Evolutionary conservation across 2,888 invertebrate species (phyloP).

Genomic region (Catocala nupta): DNA sequence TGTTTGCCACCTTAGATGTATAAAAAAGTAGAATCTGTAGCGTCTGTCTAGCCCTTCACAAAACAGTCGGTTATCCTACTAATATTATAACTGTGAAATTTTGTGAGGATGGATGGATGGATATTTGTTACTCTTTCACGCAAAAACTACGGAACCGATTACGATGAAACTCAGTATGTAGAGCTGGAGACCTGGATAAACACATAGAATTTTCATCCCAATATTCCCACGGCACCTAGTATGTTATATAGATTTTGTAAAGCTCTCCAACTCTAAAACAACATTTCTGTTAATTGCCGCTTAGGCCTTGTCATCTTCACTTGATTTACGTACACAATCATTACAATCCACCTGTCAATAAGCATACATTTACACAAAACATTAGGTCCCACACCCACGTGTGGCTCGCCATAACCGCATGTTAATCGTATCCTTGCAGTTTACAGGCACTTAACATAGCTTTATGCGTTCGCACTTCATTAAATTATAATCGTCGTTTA

Average conservation of each 20-base stretch:
- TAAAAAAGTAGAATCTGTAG: too few species aligned
- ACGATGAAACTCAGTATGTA: too few species aligned
- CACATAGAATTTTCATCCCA: too few species aligned
- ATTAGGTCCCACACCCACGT: constrained; percentile 44
- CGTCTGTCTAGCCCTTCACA: too few species aligned
- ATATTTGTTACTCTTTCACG: too few species aligned
- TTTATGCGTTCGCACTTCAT: constrained; percentile 28
- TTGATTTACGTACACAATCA: constrained; percentile 17
- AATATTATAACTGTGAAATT: too few species aligned
- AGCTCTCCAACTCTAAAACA: not conserved
- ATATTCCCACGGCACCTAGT: too few species aligned
- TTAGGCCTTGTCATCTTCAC: constrained; percentile 15
- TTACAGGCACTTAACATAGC: constrained; percentile 23
- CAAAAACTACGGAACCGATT: too few species aligned
- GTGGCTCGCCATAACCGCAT: constrained; percentile 37
- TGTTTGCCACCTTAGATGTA: too few species aligned
- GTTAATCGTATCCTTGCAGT: constrained; percentile 38
- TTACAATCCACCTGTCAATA: constrained; percentile 39
- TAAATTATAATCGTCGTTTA: constrained; percentile 4
- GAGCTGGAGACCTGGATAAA: too few species aligned
- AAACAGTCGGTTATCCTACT: too few species aligned
- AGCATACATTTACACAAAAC: constrained; percentile 31
- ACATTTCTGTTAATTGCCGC: not conserved
- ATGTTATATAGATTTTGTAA: not conserved
- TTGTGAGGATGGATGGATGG: too few species aligned